Percentiles rank a stretch among this genome's conserved stretches.
phyloP scores from a whole-genome alignment of 2,113 vertebrate species.

The Phyllopteryx taeniolatus region DNA sequence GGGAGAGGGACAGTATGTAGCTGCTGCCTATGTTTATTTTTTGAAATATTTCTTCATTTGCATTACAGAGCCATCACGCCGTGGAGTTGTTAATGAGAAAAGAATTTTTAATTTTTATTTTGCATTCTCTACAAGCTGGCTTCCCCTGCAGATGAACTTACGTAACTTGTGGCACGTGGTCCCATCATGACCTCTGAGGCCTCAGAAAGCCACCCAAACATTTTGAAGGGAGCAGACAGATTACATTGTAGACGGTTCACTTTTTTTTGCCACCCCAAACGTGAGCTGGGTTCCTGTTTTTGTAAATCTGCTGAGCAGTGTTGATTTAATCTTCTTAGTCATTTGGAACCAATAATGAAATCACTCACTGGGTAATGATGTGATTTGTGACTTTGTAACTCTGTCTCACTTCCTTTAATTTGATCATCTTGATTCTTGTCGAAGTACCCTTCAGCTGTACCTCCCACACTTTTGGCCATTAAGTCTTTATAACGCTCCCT shows the following conservation, averaged over 20 bases:
- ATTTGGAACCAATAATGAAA: not conserved
- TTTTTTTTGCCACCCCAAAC: slow-evolving; percentile 7
- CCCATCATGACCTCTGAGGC: slow-evolving; percentile 27
- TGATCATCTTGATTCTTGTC: slow-evolving; percentile 3
- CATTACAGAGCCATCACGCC: not conserved
- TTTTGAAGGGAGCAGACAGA: slow-evolving; percentile 23
- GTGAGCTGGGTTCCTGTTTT: slow-evolving; percentile 22
- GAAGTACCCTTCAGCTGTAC: not conserved
- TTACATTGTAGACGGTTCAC: slow-evolving; percentile 15
- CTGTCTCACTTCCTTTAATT: not conserved
- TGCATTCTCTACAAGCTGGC: not conserved
- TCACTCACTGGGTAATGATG: not conserved
- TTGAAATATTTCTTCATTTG: not conserved
- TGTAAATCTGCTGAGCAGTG: slow-evolving; percentile 25
- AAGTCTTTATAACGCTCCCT: slow-evolving; percentile 4
- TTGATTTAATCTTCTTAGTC: slow-evolving; percentile 27
- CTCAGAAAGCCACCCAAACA: slow-evolving; percentile 23
- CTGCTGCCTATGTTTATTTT: not conserved
- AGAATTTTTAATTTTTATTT: not conserved
- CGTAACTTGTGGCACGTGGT: slow-evolving; percentile 29
- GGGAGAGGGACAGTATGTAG: too few species aligned
- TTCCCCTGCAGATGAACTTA: not conserved
- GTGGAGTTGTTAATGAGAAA: not conserved
- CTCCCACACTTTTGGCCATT: slow-evolving; percentile 1
- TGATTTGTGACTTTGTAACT: slow-evolving; percentile 11